Percentiles rank a stretch among this genome's conserved stretches.
phyloP scores from a whole-genome alignment of 2,888 invertebrate species.

The Crepidodera aurea region DNA sequence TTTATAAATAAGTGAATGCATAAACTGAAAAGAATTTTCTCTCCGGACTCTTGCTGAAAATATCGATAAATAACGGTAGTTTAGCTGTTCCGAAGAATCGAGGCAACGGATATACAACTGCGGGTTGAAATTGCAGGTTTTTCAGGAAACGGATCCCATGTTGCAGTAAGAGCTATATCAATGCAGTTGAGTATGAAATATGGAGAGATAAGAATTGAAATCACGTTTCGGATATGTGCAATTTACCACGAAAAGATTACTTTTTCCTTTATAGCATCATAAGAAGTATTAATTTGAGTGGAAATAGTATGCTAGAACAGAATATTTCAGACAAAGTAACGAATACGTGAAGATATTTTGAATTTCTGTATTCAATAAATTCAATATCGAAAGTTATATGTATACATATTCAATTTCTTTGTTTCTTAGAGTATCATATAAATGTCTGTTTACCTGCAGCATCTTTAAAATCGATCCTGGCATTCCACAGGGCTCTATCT shows the following conservation, averaged over 20 bases:
- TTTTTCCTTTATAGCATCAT: background rate
- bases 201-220: slow-evolving; percentile 16
- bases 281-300: background rate
- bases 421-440: too few relatives aligned
- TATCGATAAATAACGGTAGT: slow-evolving; percentile 21
- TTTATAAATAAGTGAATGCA: background rate
- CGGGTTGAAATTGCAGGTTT: slow-evolving; percentile 17
- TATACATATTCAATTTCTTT: too few relatives aligned
- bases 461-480: too few relatives aligned
- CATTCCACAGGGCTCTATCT: too few relatives aligned
- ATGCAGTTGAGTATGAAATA: slow-evolving; percentile 20
- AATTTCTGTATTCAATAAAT: too few relatives aligned
- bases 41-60: background rate
- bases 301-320: background rate
- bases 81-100: slow-evolving; percentile 12
- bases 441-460: too few relatives aligned
- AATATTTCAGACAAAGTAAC: too few relatives aligned
- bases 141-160: slow-evolving; percentile 20
- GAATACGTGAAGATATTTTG: too few relatives aligned
- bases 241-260: background rate
- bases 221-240: slow-evolving; percentile 23
- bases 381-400: too few relatives aligned
- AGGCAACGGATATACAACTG: slow-evolving; percentile 14
- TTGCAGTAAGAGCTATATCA: slow-evolving; percentile 9
- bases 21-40: background rate